phyloP scores from a whole-genome alignment of 1,140 invertebrate species.

The Hesperophylax magnus region DNA sequence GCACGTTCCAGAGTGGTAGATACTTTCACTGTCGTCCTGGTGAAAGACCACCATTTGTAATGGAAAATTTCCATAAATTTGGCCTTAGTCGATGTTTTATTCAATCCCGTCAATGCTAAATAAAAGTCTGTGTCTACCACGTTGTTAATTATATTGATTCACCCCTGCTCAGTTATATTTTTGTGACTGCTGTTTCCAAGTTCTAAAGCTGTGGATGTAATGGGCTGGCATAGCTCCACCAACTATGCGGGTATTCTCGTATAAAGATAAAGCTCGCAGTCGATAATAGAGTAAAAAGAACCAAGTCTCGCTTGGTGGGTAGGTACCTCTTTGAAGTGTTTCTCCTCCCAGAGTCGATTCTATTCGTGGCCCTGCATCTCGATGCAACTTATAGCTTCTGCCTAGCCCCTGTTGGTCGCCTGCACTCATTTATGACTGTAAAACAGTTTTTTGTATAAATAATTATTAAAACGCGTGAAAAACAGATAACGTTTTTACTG shows the following conservation, averaged over 20 bases:
- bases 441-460: too few relatives aligned
- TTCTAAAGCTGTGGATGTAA: not conserved
- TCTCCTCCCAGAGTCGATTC: constrained; percentile 18
- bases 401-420: not conserved
- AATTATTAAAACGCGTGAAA: too few relatives aligned
- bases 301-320: not conserved
- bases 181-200: not conserved
- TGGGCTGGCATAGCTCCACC: constrained; percentile 30
- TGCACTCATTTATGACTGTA: not conserved
- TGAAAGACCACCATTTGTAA: too few relatives aligned
- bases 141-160: not conserved
- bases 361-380: constrained; percentile 20
- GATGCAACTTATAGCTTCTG: not conserved
- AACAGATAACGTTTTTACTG: too few relatives aligned
- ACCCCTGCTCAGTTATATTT: not conserved
- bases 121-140: too few relatives aligned
- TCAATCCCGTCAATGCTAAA: too few relatives aligned
- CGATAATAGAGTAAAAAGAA: constrained; percentile 48
- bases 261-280: constrained; percentile 41
- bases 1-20: too few relatives aligned
- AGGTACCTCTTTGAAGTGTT: constrained; percentile 26
- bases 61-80: too few relatives aligned
- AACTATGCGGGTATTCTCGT: constrained; percentile 39
- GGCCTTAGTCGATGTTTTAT: too few relatives aligned
- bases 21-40: too few relatives aligned